Evolutionary conservation across 2,888 invertebrate species (phyloP).

Genomic region (Sceliomorpha sp.): DNA sequence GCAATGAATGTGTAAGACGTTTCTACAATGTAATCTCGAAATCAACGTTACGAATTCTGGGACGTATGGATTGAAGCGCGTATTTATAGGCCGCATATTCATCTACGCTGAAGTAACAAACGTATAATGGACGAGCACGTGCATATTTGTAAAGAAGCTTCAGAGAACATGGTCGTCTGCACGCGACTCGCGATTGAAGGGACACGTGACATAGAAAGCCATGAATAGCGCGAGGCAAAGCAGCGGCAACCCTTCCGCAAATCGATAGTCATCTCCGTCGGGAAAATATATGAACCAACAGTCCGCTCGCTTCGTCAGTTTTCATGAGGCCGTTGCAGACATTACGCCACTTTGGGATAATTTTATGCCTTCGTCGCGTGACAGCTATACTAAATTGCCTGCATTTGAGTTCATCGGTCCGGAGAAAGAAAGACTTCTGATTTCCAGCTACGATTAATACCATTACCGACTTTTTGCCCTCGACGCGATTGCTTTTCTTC

Average conservation of each 20-base stretch:
- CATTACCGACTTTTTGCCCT: slow-evolving; percentile 19
- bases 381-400: slow-evolving; percentile 49
- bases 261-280: slow-evolving; percentile 66
- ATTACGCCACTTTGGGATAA: slow-evolving; percentile 50
- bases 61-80: slow-evolving; percentile 37
- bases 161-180: slow-evolving; percentile 48
- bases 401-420: slow-evolving; percentile 44
- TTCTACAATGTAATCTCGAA: slow-evolving; percentile 16
- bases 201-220: slow-evolving; percentile 73
- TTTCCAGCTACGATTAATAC: slow-evolving; percentile 48
- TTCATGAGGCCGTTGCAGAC: slow-evolving; percentile 46
- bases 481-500: slow-evolving; percentile 2
- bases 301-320: slow-evolving; percentile 24
- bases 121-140: slow-evolving; percentile 47
- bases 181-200: slow-evolving; percentile 65
- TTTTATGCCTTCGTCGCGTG: slow-evolving; percentile 54
- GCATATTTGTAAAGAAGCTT: slow-evolving; percentile 48
- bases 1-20: too few species aligned
- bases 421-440: slow-evolving; percentile 46
- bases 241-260: slow-evolving; percentile 66
- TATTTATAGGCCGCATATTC: slow-evolving; percentile 42
- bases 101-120: slow-evolving; percentile 43
- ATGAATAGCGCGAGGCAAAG: slow-evolving; percentile 68
- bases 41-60: slow-evolving; percentile 23
- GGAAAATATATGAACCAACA: slow-evolving; percentile 29